Base-by-base conservation (phyloP, 2,113 vertebrate species). In the Dasypus novemcinctus region DNA sequence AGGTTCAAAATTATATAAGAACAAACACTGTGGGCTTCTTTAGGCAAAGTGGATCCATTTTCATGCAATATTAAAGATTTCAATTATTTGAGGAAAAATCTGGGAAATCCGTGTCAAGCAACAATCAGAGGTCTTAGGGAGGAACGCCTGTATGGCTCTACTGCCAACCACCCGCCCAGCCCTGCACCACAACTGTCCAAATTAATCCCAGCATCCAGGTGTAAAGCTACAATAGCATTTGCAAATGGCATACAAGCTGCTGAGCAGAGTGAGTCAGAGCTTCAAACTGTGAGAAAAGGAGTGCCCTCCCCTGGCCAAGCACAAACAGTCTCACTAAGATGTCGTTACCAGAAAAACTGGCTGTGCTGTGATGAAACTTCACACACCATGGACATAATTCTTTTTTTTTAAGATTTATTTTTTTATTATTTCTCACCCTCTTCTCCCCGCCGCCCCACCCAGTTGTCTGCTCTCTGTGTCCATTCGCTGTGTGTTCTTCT, bases 321-420 rank as follows among this genome's bases (percentile, higher is more conserved):
- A 71, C n/a, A 59, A 87, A 94, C 97, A 94, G 63, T 72, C 76
- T 88, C 94, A 96, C 95, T 85, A 97, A 93, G 83, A 69, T 88
- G 75, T 57, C 29, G 25, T 74, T 78, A 96, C 96, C 96, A 97
- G 98, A 97, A 98, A 98, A 98, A 97, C 88, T 69, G 95, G 98
- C 97, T 97, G 75, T 74, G 95, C 92, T 86, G 71, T 33, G 82
- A 94, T 71, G 96, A 97, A 98, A 97, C 25, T 46, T 20, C 95
- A 83, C 46, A 94, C 1, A 43, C 33, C 11, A 71, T 5, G 46
- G 59, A 9, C 74, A 89, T 18, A 71, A 23, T 79, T 69, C 89
- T 66, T 71, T 18, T 69, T n/a, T n/a, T n/a, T n/a, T n/a, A n/a
- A n/a, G n/a, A n/a, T n/a, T n/a, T n/a, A n/a, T n/a, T n/a, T n/a